Conservation (phyloP, 2,113 vertebrate species). For the Chaetops frenatus region DNA sequence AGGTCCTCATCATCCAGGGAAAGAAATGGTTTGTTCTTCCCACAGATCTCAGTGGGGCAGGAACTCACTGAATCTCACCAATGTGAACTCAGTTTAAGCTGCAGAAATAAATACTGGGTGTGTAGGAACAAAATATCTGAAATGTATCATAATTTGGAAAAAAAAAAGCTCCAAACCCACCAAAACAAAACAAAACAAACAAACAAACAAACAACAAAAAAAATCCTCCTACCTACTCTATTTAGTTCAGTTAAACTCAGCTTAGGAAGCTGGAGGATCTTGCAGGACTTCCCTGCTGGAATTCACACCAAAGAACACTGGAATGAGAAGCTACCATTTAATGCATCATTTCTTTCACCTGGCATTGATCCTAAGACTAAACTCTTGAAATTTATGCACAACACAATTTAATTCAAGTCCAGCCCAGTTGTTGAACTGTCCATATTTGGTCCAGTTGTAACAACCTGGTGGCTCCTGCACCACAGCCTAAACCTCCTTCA, state of each 20-base stretch:
- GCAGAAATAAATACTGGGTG: not conserved
- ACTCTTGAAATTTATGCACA: not conserved
- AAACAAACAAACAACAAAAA: too few species aligned
- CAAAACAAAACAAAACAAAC: too few species aligned
- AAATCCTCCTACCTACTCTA: not conserved
- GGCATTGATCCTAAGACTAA: not conserved
- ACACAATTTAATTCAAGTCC: not conserved
- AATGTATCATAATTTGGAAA: accelerated
- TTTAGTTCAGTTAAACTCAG: not conserved
- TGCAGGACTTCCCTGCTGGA: not conserved
- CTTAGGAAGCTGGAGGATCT: not conserved
- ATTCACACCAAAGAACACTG: not conserved
- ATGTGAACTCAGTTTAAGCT: not conserved
- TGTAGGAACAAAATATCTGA: not conserved
- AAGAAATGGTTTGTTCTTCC: not conserved
- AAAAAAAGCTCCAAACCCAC: not conserved
- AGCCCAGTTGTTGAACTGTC: not conserved
- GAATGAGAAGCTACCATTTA: not conserved
- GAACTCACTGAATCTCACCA: not conserved
- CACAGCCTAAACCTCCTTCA: not conserved
- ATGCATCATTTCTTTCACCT: not conserved
- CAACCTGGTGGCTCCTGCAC: not conserved
- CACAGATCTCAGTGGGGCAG: not conserved
- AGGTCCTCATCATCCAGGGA: not conserved
- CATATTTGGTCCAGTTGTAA: not conserved